Evolutionary conservation across 2,797 vertebrate genomes (phyloP).

Genomic region (Oophaga sylvatica): DNA sequence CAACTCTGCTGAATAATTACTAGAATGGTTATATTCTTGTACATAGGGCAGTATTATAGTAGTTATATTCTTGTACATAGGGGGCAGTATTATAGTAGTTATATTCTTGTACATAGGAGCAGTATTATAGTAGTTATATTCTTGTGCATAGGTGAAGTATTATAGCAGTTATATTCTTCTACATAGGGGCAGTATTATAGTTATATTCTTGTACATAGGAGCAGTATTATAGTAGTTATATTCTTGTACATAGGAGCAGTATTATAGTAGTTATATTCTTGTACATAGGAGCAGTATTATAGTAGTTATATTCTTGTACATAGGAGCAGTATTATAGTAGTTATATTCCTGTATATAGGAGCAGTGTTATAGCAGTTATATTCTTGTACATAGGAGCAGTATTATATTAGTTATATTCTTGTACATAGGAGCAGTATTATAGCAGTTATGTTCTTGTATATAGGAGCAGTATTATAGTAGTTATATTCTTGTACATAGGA

Average conservation of each 20-base stretch:
- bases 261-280: too few relatives aligned
- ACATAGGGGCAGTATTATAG: constrained; percentile 3
- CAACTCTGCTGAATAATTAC: not conserved
- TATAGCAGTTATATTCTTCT: constrained; percentile 8
- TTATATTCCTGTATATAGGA: too few relatives aligned
- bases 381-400: constrained; percentile 3
- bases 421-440: too few relatives aligned
- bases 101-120: constrained; percentile 5
- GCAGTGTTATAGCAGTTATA: constrained; percentile 1
- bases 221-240: constrained; percentile 4
- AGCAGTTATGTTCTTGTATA: constrained; percentile 6
- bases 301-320: constrained; percentile 10
- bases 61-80: constrained; percentile 18
- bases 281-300: too few relatives aligned
- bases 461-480: constrained; percentile 4
- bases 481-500: too few relatives aligned
- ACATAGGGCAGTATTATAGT: constrained; percentile 8
- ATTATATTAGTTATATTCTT: too few relatives aligned
- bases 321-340: constrained; percentile 4
- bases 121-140: too few relatives aligned
- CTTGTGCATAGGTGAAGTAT: too few relatives aligned
- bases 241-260: constrained; percentile 3
- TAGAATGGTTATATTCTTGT: constrained; percentile 2
- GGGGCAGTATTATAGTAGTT: not conserved
- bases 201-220: too few relatives aligned